Evolutionary conservation across 2,888 invertebrate species (phyloP), one percentile per base, ranked within the genome.

Genomic region (Parochlus steinenii): DNA sequence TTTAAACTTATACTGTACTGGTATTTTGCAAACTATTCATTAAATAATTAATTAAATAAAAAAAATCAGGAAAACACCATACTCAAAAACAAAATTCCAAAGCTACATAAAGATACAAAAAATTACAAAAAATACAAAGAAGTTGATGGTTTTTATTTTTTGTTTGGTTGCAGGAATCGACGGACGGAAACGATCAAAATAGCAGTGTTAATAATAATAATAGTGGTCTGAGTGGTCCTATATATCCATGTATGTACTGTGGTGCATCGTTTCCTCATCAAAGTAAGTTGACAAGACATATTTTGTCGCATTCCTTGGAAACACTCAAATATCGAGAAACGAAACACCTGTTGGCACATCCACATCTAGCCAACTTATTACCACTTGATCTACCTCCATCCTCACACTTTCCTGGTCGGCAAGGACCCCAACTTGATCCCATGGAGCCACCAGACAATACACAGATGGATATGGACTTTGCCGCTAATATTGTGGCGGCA

Each of bases 141-240:
- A 83, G 83, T 82, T 83, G 82, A 82, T 80, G 81, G 58, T 58
- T 59, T 73, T 71, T 71, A 70, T 60, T n/a, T 67, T 71, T 73
- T 73, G 74, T 74, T 75, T 81, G 79, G 82, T 83, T 80, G 80
- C 85, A 85, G 85, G 83, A 83, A 74, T 66, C 69, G 65, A 58
- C 58, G 48, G 57, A 58, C 55, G 55, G 46, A 48, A 39, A 44
- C 31, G 36, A 31, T 11, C 25, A 25, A 30, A 28, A 27, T 27
- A 24, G 37, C 25, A 33, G 43, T 45, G 50, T 34, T 34, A 31
- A 31, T 31, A 34, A 28, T 34, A 34, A 34, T 22, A 34, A 34
- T 34, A 34, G 53, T 46, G 48, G 48, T 45, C 45, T 48, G 41
- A 44, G 41, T 40, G 35, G 43, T 43, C 61, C 67, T 50, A 61